Percentiles rank a stretch among this genome's conserved stretches.
Evolutionary conservation across 2,888 invertebrate genomes (phyloP).

Genomic region (Pegoplata infirma): DNA sequence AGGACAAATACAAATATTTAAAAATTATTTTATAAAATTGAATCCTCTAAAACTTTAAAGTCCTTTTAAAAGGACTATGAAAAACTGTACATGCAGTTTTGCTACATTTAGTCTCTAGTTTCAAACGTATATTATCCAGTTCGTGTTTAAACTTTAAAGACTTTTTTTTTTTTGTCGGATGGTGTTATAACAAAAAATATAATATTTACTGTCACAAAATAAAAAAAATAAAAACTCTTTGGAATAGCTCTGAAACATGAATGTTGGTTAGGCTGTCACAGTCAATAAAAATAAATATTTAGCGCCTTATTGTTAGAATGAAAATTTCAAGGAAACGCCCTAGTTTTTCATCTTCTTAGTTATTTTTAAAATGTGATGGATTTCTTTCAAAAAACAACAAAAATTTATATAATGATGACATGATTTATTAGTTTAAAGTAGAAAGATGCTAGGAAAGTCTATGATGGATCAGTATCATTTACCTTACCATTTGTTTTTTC

Average conservation of each 20-base stretch:
- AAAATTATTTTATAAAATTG: too few relatives aligned
- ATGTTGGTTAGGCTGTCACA: background rate
- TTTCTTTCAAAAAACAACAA: constrained; percentile 25
- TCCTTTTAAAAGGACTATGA: too few relatives aligned
- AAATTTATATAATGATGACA: constrained; percentile 33
- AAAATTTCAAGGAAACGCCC: constrained; percentile 57
- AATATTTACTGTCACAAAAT: constrained; percentile 54
- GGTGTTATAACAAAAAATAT: constrained; percentile 12
- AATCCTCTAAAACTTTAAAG: too few relatives aligned
- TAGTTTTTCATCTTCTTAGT: constrained; percentile 39
- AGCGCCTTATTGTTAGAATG: constrained; percentile 50
- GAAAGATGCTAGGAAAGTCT: background rate
- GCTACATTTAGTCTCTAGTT: too few relatives aligned
- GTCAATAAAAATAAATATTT: constrained; percentile 29
- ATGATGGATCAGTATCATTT: background rate
- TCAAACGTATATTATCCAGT: too few relatives aligned
- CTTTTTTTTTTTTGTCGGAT: too few relatives aligned
- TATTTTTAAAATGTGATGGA: constrained; percentile 29
- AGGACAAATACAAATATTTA: too few relatives aligned
- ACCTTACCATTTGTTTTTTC: constrained; percentile 9
- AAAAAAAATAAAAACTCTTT: background rate
- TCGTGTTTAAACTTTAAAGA: too few relatives aligned
- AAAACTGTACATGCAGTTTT: too few relatives aligned
- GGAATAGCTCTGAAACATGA: background rate
- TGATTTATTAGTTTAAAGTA: constrained; percentile 44